Evolutionary conservation across 2,797 vertebrate genomes (phyloP).

Genomic region (Anas acuta): DNA sequence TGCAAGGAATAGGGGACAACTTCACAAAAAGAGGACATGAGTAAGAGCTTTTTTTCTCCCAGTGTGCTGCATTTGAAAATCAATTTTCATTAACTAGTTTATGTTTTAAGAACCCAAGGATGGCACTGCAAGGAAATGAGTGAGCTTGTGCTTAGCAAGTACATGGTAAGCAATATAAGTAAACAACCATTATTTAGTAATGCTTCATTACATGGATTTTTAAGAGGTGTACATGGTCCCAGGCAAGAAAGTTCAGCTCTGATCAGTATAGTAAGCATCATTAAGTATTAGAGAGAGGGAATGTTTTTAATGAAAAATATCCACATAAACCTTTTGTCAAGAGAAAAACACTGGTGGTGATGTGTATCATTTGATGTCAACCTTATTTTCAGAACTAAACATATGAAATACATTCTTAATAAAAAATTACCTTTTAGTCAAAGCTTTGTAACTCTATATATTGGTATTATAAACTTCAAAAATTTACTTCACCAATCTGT

Average conservation of each 20-base stretch:
- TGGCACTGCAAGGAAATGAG: not conserved
- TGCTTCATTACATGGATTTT: not conserved
- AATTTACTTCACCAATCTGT: not conserved
- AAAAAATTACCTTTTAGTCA: not conserved
- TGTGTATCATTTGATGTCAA: not conserved
- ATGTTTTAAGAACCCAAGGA: not conserved
- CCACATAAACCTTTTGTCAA: not conserved
- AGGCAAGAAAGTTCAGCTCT: not conserved
- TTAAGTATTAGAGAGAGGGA: not conserved
- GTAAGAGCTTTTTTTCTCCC: not conserved
- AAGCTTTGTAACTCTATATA: not conserved
- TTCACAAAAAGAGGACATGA: not conserved
- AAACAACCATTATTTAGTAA: not conserved
- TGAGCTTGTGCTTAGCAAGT: not conserved
- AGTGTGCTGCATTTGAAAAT: not conserved
- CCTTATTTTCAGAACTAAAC: not conserved
- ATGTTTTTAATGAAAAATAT: not conserved
- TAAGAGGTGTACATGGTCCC: not conserved
- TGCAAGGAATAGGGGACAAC: not conserved
- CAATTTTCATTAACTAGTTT: not conserved
- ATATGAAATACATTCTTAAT: not conserved
- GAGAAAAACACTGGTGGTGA: not conserved
- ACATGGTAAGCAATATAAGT: not conserved
- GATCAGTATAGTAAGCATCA: not conserved
- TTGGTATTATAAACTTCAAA: not conserved